Evolutionary conservation across 2,888 invertebrate genomes (phyloP), one percentile per base, ranked within the genome.

Genomic region (Leptinotarsa tumamoca): DNA sequence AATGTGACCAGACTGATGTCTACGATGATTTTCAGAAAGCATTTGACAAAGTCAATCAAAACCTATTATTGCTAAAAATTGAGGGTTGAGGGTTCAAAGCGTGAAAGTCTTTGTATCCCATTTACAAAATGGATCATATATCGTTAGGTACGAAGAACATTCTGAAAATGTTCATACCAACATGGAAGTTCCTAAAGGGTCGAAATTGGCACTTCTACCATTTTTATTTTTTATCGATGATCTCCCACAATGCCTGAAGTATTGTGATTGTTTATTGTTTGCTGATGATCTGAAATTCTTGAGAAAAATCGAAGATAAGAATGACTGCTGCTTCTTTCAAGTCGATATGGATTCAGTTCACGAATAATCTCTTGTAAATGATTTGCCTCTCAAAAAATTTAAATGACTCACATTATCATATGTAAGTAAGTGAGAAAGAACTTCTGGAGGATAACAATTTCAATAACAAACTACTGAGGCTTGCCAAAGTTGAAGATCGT

Each of bases 161-260:
- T 61, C 61, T 15, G 21, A 14, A 14, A 21, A 21, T 15, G 4
- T 61, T 21, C n/a, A 23, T 23, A 23, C 10, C 5, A 17, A 21
- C 23, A 33, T 15, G 5, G 17, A 27, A 33, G 66, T 66, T 21
- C 66, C 66, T 17, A 21, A 66, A 66, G 66, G 66, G 17, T 66
- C n/a, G 7, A 21, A 66, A n/a, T 15, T 66, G 21, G 66, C 3
- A 4, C 43, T 27, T 5, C 1, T 66, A 27, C 7, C 27, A 10
- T 66, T 66, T 27, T 17, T 13, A 17, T 23, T 66, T 51, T 51
- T 51, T 3, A 17, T 51, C 17, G 1, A 33, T 51, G 17, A 51
- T 51, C 17, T 52, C 1, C 4, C 15, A 14, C 17, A 52, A 52
- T 17, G 15, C 17, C 52, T 17, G 4, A 52, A n/a, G 15, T 52